phyloP scores from a whole-genome alignment of 2,797 vertebrate genomes.

The Carduelis carduelis region DNA sequence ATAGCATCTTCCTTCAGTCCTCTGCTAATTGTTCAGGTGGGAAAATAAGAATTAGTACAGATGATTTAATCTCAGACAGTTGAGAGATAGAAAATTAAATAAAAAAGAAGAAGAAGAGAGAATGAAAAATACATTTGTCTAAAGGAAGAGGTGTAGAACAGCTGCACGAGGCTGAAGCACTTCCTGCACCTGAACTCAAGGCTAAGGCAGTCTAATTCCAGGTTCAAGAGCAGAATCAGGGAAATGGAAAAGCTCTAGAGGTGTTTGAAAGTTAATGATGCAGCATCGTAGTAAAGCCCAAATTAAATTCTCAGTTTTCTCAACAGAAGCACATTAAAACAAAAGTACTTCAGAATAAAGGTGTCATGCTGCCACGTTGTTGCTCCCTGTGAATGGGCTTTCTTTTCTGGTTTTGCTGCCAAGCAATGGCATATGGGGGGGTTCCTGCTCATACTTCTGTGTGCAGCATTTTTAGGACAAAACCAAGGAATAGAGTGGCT shows the following conservation, averaged over 20 bases:
- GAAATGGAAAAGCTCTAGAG: constrained; percentile 5
- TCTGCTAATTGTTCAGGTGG: background rate
- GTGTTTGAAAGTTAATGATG: constrained; percentile 35
- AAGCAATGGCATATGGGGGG: background rate
- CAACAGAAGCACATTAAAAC: background rate
- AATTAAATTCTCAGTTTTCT: constrained; percentile 22
- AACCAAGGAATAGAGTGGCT: background rate
- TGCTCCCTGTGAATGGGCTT: background rate
- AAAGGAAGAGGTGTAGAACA: background rate
- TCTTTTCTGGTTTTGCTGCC: background rate
- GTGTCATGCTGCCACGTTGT: background rate
- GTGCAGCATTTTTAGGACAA: background rate
- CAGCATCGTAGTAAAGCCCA: background rate
- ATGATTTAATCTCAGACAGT: background rate
- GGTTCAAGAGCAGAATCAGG: background rate
- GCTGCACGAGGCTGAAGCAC: background rate
- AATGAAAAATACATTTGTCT: background rate
- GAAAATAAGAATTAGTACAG: background rate
- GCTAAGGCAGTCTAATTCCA: background rate
- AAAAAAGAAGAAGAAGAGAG: background rate
- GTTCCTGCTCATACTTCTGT: background rate
- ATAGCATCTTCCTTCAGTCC: background rate
- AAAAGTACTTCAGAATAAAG: background rate
- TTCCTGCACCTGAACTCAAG: background rate
- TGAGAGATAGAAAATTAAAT: background rate